These are phyloP conservation scores for Rhinella marina DNA, from an alignment of 2,797 vertebrate species.

Conservation along the genomic window DNA sequence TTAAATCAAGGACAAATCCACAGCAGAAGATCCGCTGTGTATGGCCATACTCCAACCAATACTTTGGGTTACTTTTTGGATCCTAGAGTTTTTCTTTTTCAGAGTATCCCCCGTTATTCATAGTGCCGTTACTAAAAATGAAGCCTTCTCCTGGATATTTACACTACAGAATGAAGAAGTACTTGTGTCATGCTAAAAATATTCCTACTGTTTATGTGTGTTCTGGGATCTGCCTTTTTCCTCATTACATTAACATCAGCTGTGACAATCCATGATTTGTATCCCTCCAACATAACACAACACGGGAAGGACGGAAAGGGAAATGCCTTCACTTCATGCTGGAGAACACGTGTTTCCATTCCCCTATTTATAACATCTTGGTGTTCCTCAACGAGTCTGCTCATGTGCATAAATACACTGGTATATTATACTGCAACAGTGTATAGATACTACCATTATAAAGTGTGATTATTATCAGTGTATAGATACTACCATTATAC, in stretches of 20 bases:
- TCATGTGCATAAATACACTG: not conserved
- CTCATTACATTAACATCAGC: constrained; percentile 1
- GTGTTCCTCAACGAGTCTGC: not conserved
- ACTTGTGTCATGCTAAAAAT: not conserved
- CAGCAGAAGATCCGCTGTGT: too few relatives aligned
- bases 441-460: too few relatives aligned
- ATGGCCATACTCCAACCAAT: too few relatives aligned
- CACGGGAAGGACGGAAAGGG: not conserved
- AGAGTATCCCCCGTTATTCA: too few relatives aligned
- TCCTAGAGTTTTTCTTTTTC: too few relatives aligned
- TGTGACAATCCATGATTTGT: not conserved
- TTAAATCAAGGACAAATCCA: too few relatives aligned
- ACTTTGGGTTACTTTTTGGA: too few relatives aligned
- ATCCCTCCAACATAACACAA: not conserved
- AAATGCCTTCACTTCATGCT: not conserved
- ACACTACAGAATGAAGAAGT: not conserved
- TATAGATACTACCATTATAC: too few relatives aligned
- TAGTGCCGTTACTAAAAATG: too few relatives aligned
- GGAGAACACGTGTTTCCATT: not conserved
- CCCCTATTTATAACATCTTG: not conserved
- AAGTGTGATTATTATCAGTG: not conserved
- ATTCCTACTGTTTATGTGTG: not conserved
- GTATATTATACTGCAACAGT: not conserved
- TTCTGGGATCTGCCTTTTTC: not conserved
- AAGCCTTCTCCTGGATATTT: too few relatives aligned